Evolutionary conservation across 30 jellyfish, hydroid and myxozoan genomes (phyloP), one percentile per base, ranked within the genome.

Genomic region (Aurelia sp.): DNA sequence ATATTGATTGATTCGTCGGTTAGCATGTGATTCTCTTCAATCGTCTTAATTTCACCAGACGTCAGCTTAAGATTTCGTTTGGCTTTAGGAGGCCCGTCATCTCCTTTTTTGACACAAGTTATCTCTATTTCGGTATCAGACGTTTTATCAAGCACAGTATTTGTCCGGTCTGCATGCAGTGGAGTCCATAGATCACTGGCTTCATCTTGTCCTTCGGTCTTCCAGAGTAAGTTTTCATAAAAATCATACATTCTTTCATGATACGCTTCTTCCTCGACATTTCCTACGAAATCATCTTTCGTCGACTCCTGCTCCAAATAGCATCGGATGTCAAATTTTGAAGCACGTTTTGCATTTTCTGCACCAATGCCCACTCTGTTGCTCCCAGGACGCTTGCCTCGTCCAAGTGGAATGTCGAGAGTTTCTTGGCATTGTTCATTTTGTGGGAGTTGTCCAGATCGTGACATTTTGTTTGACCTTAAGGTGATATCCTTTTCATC

Each of bases 1-100:
- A 72, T 31, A 21, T 72, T 72, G 35, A 72, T 72, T n/a, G 84
- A 72, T 38, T 72, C 84, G 18, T 72, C 84, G 18, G 84, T 30
- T 7, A 72, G 72, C 84, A 72, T 30, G 48, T 47, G 65, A 75
- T 47, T 47, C 52, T 41, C 52, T 41, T 41, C 52, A 7, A 41
- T 41, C 2, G 52, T 41, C 52, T 41, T 41, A 5, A 41, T 41
- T 41, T 41, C 52, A 0, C 11, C 52, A 11, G 52, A 3, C 1
- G 52, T 41, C 52, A 41, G 81, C 21, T 2, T 33, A 8, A 35
- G 81, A 31, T 69, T 69, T 17, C 38, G 48, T 69, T 15, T 40
- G 4, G 33, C 38, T 33, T 22, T 30, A 18, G 12, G 16, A 31
- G 27, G 63, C 4, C 20, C 33, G 3, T 69, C 65, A 69, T 20